Percentiles rank a stretch among this genome's conserved stretches.
phyloP scores from a whole-genome alignment of 2,113 vertebrate genomes.

The Anhinga rufa region DNA sequence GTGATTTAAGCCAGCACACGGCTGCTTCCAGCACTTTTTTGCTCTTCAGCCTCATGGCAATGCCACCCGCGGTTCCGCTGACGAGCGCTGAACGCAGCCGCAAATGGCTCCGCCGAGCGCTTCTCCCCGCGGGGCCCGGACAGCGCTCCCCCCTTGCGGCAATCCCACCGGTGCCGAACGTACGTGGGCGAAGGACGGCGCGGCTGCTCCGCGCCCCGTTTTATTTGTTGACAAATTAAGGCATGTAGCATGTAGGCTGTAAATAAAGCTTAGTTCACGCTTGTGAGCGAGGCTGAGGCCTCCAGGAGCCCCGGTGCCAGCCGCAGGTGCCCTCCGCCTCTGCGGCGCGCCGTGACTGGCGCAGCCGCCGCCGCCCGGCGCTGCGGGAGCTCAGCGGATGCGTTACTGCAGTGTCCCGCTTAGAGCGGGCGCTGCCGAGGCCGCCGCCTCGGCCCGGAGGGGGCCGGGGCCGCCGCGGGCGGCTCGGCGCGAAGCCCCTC shows the following conservation, averaged over 20 bases:
- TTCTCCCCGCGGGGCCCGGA: no score
- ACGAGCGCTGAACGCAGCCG: neutral
- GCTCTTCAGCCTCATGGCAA: neutral
- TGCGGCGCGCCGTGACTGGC: neutral
- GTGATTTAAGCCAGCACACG: neutral
- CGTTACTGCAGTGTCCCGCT: no score
- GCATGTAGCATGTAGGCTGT: neutral
- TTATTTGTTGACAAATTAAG: neutral
- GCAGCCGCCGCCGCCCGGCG: no score
- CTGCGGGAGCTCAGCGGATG: accelerated
- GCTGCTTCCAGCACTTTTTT: neutral
- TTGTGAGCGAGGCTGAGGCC: neutral
- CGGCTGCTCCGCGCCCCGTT: neutral
- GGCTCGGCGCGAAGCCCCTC: no score
- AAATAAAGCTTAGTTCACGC: neutral
- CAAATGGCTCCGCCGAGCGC: neutral
- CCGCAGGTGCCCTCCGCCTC: no score
- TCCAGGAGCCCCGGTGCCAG: no score
- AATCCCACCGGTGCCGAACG: no score
- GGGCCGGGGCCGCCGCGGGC: no score
- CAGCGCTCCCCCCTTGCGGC: no score
- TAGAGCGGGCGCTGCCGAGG: no score
- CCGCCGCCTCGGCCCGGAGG: no score
- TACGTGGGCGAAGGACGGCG: no score
- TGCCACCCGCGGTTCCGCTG: neutral